Evolutionary conservation across 2,113 vertebrate species (phyloP).

Genomic region (Butastur rufipennis): DNA sequence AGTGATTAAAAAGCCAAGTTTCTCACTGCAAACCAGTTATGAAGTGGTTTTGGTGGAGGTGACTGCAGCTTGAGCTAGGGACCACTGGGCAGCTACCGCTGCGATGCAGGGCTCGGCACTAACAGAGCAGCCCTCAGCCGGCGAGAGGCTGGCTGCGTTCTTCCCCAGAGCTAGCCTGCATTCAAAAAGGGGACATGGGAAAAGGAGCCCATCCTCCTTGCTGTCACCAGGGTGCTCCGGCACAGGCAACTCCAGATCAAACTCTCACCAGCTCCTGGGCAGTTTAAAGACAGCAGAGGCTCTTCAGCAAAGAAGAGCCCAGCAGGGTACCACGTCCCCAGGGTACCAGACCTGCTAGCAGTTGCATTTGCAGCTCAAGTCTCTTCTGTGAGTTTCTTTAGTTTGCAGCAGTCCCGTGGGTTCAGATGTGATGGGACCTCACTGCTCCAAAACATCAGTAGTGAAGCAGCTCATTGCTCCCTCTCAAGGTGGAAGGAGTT

Average conservation of each 20-base stretch:
- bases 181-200: fast-evolving
- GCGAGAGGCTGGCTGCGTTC: fast-evolving
- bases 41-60: background rate
- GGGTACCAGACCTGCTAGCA: background rate
- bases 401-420: fast-evolving
- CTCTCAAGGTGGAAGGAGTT: background rate
- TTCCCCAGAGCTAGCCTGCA: background rate
- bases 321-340: background rate
- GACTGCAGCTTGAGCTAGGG: background rate
- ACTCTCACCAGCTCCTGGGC: background rate
- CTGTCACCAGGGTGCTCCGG: fast-evolving
- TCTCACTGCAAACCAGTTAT: background rate
- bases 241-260: background rate
- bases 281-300: background rate
- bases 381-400: background rate
- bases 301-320: background rate
- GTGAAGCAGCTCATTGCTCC: background rate
- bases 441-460: background rate
- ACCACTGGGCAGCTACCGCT: background rate
- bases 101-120: fast-evolving
- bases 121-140: background rate
- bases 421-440: background rate
- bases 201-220: background rate
- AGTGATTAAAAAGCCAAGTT: background rate
- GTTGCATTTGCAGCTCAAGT: fast-evolving